Percentiles rank a stretch among this genome's conserved stretches.
Conservation (phyloP, 2,797 vertebrate genomes). For the Eremophila alpestris region DNA sequence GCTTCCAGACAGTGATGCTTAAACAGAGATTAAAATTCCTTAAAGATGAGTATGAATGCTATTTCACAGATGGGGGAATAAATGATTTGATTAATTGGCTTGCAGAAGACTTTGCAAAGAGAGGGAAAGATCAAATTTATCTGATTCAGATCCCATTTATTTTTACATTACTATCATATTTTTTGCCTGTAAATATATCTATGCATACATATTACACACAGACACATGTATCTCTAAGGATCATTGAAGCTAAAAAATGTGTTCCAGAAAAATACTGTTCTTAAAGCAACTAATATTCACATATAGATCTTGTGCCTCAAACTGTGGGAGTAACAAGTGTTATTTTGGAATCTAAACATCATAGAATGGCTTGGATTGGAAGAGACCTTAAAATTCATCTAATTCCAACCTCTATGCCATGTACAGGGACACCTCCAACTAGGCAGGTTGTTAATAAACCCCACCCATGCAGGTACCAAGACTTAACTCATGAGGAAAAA, state of each 20-base stretch:
- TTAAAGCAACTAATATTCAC: not conserved
- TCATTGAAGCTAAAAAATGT: not conserved
- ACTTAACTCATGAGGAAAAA: not conserved
- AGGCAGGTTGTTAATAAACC: not conserved
- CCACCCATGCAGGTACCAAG: too few relatives aligned
- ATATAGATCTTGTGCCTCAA: not conserved
- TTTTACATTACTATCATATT: not conserved
- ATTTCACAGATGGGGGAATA: not conserved
- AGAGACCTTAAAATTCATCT: not conserved
- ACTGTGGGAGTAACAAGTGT: not conserved
- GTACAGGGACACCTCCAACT: not conserved
- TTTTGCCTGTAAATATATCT: not conserved
- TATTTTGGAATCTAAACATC: not conserved
- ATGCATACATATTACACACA: not conserved
- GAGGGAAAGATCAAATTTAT: not conserved
- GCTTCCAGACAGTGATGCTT: not conserved
- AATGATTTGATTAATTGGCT: not conserved
- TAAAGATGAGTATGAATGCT: not conserved
- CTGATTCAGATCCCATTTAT: not conserved
- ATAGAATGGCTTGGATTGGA: not conserved
- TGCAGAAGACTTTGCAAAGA: not conserved
- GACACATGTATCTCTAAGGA: not conserved
- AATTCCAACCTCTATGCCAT: not conserved
- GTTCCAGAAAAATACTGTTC: not conserved
- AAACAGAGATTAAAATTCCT: slow-evolving; percentile 4